phyloP scores from a whole-genome alignment of 92 coral and sea anemone species.

The Blastomussa wellsi region DNA sequence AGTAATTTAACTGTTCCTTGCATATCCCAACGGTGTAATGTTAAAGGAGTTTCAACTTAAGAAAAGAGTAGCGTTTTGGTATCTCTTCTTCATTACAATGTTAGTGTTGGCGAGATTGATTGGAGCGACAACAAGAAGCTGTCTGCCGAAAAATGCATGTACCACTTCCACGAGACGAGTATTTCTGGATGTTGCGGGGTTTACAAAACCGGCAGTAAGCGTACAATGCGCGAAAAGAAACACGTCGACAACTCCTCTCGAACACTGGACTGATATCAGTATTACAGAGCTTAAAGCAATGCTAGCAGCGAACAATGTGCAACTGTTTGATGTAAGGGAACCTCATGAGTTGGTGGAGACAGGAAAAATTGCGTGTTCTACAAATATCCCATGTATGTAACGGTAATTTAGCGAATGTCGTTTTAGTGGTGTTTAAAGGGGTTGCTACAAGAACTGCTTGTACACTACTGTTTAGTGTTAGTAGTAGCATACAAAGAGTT shows the following conservation, averaged over 20 bases:
- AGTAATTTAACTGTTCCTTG: neutral
- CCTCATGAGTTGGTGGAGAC: constrained; percentile 64
- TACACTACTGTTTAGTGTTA: no score
- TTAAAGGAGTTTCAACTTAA: neutral
- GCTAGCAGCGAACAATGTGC: constrained; percentile 48
- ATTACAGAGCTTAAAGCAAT: constrained; percentile 50
- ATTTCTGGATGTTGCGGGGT: constrained; percentile 1
- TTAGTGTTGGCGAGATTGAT: constrained; percentile 38
- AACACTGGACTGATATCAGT: constrained; percentile 51
- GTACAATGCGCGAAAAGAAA: constrained; percentile 33
- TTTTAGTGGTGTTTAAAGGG: no score
- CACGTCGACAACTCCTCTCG: constrained; percentile 31
- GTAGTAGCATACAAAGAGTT: no score
- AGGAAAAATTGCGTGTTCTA: constrained; percentile 74
- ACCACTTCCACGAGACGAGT: constrained; percentile 5
- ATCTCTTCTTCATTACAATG: constrained; percentile 22
- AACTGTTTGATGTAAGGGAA: constrained; percentile 79
- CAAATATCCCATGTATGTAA: constrained; percentile 73
- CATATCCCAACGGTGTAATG: neutral
- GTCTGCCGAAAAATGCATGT: constrained; percentile 21
- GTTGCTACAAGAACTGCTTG: no score
- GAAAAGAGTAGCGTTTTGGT: constrained; percentile 4
- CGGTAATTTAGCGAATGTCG: neutral
- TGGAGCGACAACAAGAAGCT: constrained; percentile 11
- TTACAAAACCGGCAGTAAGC: constrained; percentile 28